These are phyloP conservation scores for Sinotaia quadrata DNA, from an alignment of 2,888 invertebrate genomes.

Conservation along the genomic window DNA sequence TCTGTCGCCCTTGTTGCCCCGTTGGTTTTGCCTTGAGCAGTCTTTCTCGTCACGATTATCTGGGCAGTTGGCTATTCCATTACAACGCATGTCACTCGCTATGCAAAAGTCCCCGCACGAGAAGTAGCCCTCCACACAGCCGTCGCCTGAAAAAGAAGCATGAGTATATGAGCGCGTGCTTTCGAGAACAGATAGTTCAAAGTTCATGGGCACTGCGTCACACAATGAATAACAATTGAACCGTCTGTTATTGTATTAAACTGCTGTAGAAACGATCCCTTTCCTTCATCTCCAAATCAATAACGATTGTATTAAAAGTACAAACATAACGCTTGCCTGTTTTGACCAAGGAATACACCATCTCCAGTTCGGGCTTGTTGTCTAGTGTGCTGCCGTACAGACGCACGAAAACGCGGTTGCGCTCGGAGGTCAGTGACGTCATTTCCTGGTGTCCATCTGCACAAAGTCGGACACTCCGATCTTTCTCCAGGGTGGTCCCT, in stretches of 20 bases:
- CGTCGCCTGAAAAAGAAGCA: slow-evolving; percentile 2
- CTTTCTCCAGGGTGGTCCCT: slow-evolving; percentile 51
- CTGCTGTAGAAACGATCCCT: not conserved
- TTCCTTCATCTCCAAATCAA: not conserved
- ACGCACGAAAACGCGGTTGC: slow-evolving; percentile 61
- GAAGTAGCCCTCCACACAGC: slow-evolving; percentile 38
- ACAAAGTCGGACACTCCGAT: slow-evolving; percentile 40
- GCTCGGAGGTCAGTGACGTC: slow-evolving; percentile 46
- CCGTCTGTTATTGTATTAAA: not conserved
- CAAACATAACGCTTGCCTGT: slow-evolving; percentile 31
- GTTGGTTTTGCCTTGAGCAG: slow-evolving; percentile 33
- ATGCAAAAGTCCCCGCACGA: slow-evolving; percentile 56
- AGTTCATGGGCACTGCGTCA: not conserved
- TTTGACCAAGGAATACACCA: slow-evolving; percentile 50
- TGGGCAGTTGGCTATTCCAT: slow-evolving; percentile 64
- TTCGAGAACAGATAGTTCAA: not conserved
- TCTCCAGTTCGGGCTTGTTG: slow-evolving; percentile 50
- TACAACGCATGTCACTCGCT: slow-evolving; percentile 56
- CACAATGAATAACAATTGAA: no score
- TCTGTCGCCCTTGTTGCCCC: slow-evolving; percentile 30
- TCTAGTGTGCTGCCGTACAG: slow-evolving; percentile 47
- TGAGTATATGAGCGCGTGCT: not conserved
- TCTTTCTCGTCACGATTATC: slow-evolving; percentile 53
- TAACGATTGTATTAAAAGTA: slow-evolving; percentile 5
- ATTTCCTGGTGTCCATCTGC: slow-evolving; percentile 48